Base-by-base conservation (phyloP, 2,113 vertebrate species). In the Malurus alboscapulatus region DNA sequence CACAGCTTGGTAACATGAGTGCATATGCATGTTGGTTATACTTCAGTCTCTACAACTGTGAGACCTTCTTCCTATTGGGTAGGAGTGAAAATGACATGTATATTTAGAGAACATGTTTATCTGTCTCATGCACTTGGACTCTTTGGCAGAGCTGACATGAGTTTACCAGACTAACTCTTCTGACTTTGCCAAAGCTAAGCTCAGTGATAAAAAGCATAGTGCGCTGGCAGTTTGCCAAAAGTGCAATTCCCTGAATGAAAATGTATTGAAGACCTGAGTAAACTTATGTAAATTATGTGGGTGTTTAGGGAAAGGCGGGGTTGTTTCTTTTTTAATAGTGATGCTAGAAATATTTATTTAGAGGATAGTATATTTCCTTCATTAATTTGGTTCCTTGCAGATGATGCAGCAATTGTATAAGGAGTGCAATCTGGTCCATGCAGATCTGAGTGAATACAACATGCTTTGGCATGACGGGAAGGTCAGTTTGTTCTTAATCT, bases 381-480 rank as follows among this genome's bases (percentile, higher is more conserved):
- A 42, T 78, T 68, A 32, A 10, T 57, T 69, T 93, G 38, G 24
- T 75, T 93, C 30, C 54, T 92, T 86, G 66, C 92, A 99, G 99
- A 91, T 99, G 98, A 99, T 99, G 99, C 98, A 98, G 87, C 97
- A 97, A 89, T 67, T 99, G 57, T 99, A 98, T 96, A 97, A 98
- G 13, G 96, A 99, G 58, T 99, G 99, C 85, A 98, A 97, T 4
- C 98, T 99, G n/a, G 98, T 99, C 32, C 99, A 99, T 34, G 99
- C 99, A 16, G 99, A 99, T 83, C 97, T 99, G 96, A 99, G 99
- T 89, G 99, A 99, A 96, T 99, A 99, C 93, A 99, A 99, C 97
- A 99, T 99, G 98, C 97, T 99, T 73, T 99, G 99, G 99, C 98
- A 99, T 38, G 96, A 98, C 42, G 98, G 98, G 55, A 97, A 98